These are phyloP conservation scores for Parapsyche elsis DNA, from an alignment of 1,140 invertebrate genomes.

Conservation along the genomic window DNA sequence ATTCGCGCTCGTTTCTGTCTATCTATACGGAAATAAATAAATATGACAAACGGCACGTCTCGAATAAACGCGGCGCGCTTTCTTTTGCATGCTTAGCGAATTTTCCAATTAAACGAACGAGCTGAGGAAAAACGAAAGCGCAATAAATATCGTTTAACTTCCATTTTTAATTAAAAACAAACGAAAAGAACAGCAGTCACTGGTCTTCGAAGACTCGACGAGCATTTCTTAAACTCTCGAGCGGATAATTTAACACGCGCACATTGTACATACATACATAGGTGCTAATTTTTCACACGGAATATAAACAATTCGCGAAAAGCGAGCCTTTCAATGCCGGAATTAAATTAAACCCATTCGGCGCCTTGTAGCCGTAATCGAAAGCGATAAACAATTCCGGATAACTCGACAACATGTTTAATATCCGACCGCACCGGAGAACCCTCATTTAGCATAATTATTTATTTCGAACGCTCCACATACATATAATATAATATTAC, in stretches of 20 bases:
- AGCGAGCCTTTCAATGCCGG: background rate
- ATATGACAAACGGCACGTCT: background rate
- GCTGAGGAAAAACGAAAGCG: background rate
- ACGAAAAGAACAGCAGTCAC: background rate
- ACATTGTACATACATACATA: too few relatives aligned
- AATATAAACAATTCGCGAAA: background rate
- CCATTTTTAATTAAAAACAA: background rate
- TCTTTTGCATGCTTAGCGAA: background rate
- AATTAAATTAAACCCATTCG: constrained; percentile 14
- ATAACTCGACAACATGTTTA: constrained; percentile 25
- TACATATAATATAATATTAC: background rate
- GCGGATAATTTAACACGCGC: too few relatives aligned
- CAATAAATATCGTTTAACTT: constrained; percentile 6
- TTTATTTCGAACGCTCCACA: background rate
- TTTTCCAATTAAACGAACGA: constrained; percentile 2
- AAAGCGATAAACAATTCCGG: constrained; percentile 13
- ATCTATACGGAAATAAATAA: constrained; percentile 11
- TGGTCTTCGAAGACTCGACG: too few relatives aligned
- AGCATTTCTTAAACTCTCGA: too few relatives aligned
- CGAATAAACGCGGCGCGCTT: background rate
- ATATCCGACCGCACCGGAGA: constrained; percentile 23
- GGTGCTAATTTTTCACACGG: too few relatives aligned
- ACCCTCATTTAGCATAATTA: constrained; percentile 22
- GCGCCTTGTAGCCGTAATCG: background rate
- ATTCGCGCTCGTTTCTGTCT: too few relatives aligned